phyloP scores from a whole-genome alignment of 2,888 invertebrate genomes.

The Hipparchia semele region DNA sequence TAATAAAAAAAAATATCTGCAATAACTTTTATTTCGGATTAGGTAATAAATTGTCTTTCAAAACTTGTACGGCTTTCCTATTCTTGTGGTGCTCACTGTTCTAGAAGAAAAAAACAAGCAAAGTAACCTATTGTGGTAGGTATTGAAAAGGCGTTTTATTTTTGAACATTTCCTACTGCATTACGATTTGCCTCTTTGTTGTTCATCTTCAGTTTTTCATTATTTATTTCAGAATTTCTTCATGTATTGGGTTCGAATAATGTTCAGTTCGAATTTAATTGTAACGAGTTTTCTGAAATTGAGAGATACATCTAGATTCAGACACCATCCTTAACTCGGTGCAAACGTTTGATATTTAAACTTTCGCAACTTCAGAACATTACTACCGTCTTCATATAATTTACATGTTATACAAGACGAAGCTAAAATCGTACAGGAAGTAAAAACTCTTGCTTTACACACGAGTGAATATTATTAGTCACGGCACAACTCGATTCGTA shows the following conservation, averaged over 20 bases:
- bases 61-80: conserved; percentile 3
- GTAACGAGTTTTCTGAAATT: neutral
- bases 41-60: conserved; percentile 10
- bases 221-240: too few relatives aligned
- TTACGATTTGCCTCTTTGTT: too few relatives aligned
- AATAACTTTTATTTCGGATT: conserved; percentile 13
- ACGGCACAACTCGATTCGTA: conserved; percentile 57
- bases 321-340: neutral
- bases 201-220: too few relatives aligned
- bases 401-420: conserved; percentile 26
- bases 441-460: conserved; percentile 44
- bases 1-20: conserved; percentile 8
- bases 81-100: neutral
- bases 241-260: too few relatives aligned
- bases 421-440: conserved; percentile 21
- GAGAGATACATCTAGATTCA: neutral
- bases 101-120: neutral
- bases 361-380: conserved; percentile 18
- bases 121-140: conserved; percentile 1
- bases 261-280: neutral
- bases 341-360: conserved; percentile 11
- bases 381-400: conserved; percentile 20
- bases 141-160: neutral
- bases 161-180: neutral
- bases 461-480: conserved; percentile 69